Conservation (phyloP, 1,140 invertebrate genomes). For the Atta colombica region DNA sequence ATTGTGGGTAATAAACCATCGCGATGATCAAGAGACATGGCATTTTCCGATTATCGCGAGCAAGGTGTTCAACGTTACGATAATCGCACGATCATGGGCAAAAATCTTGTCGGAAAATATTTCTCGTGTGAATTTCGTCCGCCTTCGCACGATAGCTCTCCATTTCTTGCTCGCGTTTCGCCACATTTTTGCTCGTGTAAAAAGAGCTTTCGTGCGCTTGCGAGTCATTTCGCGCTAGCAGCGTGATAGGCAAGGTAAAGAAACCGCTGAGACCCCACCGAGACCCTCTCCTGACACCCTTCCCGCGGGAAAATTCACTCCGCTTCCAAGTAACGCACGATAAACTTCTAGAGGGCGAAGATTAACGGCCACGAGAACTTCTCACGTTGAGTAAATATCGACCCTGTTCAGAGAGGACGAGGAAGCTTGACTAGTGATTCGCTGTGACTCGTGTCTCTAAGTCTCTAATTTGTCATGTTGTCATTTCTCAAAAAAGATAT, state of each 20-base stretch:
- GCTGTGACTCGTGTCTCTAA: neutral
- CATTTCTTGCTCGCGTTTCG: neutral
- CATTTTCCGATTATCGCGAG: constrained; percentile 34
- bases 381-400: constrained; percentile 58
- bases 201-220: constrained; percentile 32
- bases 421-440: constrained; percentile 45
- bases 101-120: neutral
- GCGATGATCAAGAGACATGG: neutral
- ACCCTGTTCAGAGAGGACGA: constrained; percentile 3
- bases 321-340: constrained; percentile 67
- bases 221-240: constrained; percentile 34
- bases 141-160: neutral
- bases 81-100: neutral
- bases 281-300: neutral
- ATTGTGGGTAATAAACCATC: neutral
- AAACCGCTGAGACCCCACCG: constrained; percentile 42
- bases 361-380: constrained; percentile 72
- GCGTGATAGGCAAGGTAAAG: constrained; percentile 51
- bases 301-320: constrained; percentile 56
- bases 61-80: neutral
- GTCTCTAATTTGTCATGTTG: constrained; percentile 15
- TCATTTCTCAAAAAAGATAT: neutral
- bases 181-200: constrained; percentile 23
- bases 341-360: constrained; percentile 69
- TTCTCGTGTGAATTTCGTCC: constrained; percentile 1